Conservation (phyloP, 2,888 invertebrate species). For the Ctenicera cuprea region DNA sequence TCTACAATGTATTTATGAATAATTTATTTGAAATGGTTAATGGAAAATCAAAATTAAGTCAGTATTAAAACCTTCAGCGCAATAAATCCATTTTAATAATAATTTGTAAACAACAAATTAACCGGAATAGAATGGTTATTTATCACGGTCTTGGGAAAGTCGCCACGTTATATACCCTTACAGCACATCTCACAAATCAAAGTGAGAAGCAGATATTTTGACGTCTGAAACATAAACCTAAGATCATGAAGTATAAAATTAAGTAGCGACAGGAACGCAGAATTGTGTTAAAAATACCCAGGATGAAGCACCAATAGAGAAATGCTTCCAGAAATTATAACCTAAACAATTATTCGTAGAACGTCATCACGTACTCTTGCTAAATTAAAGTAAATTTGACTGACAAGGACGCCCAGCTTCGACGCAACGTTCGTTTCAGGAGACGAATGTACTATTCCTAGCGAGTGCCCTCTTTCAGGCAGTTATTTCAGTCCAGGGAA, state of each 20-base stretch:
- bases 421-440: slow-evolving; percentile 45
- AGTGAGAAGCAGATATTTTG: slow-evolving; percentile 72
- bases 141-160: slow-evolving; percentile 71
- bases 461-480: slow-evolving; percentile 67
- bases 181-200: slow-evolving; percentile 75
- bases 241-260: slow-evolving; percentile 64
- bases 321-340: slow-evolving; percentile 64
- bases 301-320: slow-evolving; percentile 65
- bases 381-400: slow-evolving; percentile 42
- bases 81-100: slow-evolving; percentile 69
- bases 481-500: slow-evolving; percentile 67
- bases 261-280: slow-evolving; percentile 66
- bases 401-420: slow-evolving; percentile 47
- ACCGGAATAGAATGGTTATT: slow-evolving; percentile 67
- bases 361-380: slow-evolving; percentile 42
- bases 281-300: slow-evolving; percentile 64
- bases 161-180: slow-evolving; percentile 76
- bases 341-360: slow-evolving; percentile 63
- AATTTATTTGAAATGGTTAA: slow-evolving; percentile 12
- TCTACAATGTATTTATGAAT: too few relatives aligned
- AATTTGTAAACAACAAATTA: slow-evolving; percentile 69
- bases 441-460: slow-evolving; percentile 63
- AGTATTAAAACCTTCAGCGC: slow-evolving; percentile 55
- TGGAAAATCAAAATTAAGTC: slow-evolving; percentile 46
- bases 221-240: slow-evolving; percentile 60